Evolutionary conservation across 1,140 invertebrate genomes (phyloP), one percentile per base, ranked within the genome.

Genomic region (Capitella teleta): DNA sequence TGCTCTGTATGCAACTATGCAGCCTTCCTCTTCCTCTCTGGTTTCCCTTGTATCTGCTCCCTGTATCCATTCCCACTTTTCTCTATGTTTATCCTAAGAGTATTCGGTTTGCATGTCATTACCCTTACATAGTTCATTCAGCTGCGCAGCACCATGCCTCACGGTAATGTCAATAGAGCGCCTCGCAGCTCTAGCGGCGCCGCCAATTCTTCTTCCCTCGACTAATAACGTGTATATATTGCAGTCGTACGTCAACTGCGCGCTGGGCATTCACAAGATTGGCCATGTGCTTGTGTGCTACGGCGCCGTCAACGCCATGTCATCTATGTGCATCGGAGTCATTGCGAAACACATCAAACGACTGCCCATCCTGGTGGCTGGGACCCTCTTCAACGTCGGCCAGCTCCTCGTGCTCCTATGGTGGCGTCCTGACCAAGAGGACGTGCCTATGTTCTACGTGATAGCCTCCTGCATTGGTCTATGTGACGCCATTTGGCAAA

Each of bases 401-500:
- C 56, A 73, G 1, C 55, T 73, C 10, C 63, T 71, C 36, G 70
- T 72, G 1, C 54, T 74, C 19, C 65, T 63, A 59, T 50, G 72
- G 36, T 74, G 72, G 72, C 61, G 60, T 14, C 72, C 72, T 2
- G 54, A 57, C 16, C 53, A 57, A 0, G 58, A 61, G 36, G 72
- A 74, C 52, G 57, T 70, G 2, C 68, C 71, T 5, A 70, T 74
- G 43, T 74, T 74, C 57, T 74, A 70, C 53, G 71, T 74, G 12
- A 64, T 74, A 3, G 61, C 72, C 18, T 66, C 62, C 5, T 70
- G 69, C 51, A 62, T 73, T 50, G 72, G 71, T 2, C 55, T 74
- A 1, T 73, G 71, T 55, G 68, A 73, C 48, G 69, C 72, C 24
- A 71, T 74, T 12, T 74, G 71, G 72, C 69, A 74, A 52, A 74